These are phyloP conservation scores for Zaprionus davidi DNA, from an alignment of 1,140 invertebrate species.

Conservation along the genomic window DNA sequence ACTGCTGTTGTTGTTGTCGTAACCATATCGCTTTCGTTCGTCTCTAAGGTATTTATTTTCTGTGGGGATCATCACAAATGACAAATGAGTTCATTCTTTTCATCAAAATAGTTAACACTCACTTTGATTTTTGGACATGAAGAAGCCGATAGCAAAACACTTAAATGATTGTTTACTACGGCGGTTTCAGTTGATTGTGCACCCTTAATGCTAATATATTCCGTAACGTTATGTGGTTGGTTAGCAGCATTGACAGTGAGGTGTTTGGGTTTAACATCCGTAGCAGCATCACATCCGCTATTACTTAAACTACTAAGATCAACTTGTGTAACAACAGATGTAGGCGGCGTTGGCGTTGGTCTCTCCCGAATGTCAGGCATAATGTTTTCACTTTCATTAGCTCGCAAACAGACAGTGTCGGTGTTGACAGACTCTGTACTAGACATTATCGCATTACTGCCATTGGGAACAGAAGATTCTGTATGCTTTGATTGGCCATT, in stretches of 20 bases:
- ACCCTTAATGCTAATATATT: conserved; percentile 44
- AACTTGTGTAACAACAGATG: conserved; percentile 28
- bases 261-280: conserved; percentile 37
- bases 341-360: conserved; percentile 15
- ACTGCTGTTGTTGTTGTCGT: conserved; percentile 16
- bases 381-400: conserved; percentile 49
- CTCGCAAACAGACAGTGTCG: conserved; percentile 29
- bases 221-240: conserved; percentile 37
- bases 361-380: conserved; percentile 42
- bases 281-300: conserved; percentile 13
- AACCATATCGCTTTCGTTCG: conserved; percentile 31
- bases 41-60: conserved; percentile 54
- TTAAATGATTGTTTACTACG: conserved; percentile 41
- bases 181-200: conserved; percentile 48
- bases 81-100: not conserved
- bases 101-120: conserved; percentile 21
- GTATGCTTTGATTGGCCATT: conserved; percentile 48
- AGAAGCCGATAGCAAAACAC: conserved; percentile 36
- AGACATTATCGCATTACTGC: conserved; percentile 8
- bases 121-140: conserved; percentile 58
- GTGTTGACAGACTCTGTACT: conserved; percentile 19
- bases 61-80: conserved; percentile 11
- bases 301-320: conserved; percentile 17
- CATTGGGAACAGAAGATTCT: conserved; percentile 21
- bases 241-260: conserved; percentile 34